Base-by-base conservation (phyloP, 1,140 invertebrate species). In the Lepidostoma basale region DNA sequence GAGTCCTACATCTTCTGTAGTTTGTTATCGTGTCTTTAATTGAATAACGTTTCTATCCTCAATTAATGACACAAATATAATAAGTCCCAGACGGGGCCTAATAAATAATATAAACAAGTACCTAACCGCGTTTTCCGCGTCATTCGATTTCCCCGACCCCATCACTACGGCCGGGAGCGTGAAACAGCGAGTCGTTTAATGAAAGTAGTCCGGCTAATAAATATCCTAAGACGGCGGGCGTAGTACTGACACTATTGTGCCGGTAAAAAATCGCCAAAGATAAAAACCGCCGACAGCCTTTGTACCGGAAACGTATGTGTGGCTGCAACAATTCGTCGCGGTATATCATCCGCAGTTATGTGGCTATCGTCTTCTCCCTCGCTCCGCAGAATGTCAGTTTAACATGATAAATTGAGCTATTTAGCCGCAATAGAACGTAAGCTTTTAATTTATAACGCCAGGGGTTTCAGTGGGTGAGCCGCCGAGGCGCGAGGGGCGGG, bases 401-500 rank as follows among this genome's bases (percentile, higher is more conserved):
- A 70, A 62, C 62, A 70, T 70, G 68, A 70, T 66, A 54, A 70
- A 70, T 70, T 58, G 68, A 47, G 54, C 52, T 69, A 63, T 69
- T 69, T 63, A 63, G 56, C 68, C 68, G 52, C 63, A 70, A 70
- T 70, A 66, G 52, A 60, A 68, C 56, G 66, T 68, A 68, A 68
- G 42, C 66, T 68, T 68, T 68, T 68, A 68, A 68, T 68, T 68
- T 68, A 68, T 68, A 68, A 68, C 66, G 40, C 58, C 58, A 33
- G 66, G 66, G 40, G 56, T 60, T 60, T 60, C 20, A 44, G 26
- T 60, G 36, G 56, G 56, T 40, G 39, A 60, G 12, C 3, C 20
- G 10, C 26, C 25, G n/a, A 33, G 12, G 5, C 30, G 54, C 56
- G 16, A 16, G 14, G 3, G 3, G 10, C 30, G 14, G 52, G 14